Conservation (phyloP, 1,140 invertebrate species). For the Drosophila arawakana region DNA sequence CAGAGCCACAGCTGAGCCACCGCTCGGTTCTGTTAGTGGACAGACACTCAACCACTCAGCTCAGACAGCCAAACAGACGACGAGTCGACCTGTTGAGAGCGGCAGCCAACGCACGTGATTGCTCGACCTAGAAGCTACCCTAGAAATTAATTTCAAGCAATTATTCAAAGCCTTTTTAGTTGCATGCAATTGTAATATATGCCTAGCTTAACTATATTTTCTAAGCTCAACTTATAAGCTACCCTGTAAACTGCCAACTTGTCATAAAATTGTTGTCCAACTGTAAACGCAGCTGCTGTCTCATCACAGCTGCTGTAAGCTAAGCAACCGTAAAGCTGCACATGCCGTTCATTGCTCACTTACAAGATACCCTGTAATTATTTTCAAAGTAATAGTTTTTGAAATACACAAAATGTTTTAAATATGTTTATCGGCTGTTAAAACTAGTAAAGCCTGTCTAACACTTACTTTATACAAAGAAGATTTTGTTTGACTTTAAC, state of each 20-base stretch:
- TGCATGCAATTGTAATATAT: neutral
- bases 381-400: no score
- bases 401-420: no score
- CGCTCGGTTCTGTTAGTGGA: constrained; percentile 33
- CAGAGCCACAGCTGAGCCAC: constrained; percentile 26
- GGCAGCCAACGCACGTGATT: neutral
- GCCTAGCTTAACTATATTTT: neutral
- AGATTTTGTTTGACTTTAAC: neutral
- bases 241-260: neutral
- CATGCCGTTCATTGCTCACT: neutral
- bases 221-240: neutral
- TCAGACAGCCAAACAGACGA: constrained; percentile 1
- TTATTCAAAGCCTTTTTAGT: neutral
- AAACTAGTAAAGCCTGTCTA: neutral
- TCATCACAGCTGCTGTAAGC: no score
- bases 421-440: neutral
- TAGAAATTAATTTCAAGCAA: neutral
- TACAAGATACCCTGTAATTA: neutral
- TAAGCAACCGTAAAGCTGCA: no score
- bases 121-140: neutral
- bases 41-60: constrained; percentile 18
- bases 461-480: neutral
- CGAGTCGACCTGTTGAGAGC: constrained; percentile 19
- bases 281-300: no score
- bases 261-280: neutral